These are phyloP conservation scores for Hipposideros larvatus DNA, from an alignment of 2,797 vertebrate species.

Conservation along the genomic window DNA sequence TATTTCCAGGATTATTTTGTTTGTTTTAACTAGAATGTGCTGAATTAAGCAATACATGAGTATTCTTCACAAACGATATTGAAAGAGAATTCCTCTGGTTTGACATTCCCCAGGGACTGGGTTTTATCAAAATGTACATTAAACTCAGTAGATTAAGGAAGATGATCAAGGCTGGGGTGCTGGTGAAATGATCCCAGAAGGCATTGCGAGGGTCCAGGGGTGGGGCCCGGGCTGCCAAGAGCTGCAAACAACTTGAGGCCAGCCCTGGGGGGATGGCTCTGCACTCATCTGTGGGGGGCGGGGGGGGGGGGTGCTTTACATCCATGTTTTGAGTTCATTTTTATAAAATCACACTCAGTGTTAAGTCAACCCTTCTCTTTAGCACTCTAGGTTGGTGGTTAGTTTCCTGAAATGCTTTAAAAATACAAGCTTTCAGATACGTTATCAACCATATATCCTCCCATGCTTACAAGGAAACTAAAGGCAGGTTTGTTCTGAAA, in stretches of 20 bases:
- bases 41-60: not conserved
- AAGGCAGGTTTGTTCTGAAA: not conserved
- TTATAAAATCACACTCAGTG: not conserved
- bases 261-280: not conserved
- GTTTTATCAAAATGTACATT: not conserved
- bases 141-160: not conserved
- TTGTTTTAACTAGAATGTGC: not conserved
- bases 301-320: too few relatives aligned
- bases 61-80: not conserved
- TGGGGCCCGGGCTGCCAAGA: fast-evolving
- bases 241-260: not conserved
- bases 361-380: not conserved
- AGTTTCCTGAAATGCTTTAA: slow-evolving; percentile 9
- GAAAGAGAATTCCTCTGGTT: not conserved
- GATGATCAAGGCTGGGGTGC: not conserved
- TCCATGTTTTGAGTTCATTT: not conserved
- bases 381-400: not conserved
- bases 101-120: not conserved
- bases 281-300: too few relatives aligned
- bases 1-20: not conserved
- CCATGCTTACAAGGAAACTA: not conserved
- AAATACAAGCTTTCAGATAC: not conserved
- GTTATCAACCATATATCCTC: not conserved
- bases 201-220: not conserved
- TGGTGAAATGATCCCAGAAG: not conserved